Evolutionary conservation across 2,888 invertebrate genomes (phyloP).

Genomic region (Noctua fimbriata): DNA sequence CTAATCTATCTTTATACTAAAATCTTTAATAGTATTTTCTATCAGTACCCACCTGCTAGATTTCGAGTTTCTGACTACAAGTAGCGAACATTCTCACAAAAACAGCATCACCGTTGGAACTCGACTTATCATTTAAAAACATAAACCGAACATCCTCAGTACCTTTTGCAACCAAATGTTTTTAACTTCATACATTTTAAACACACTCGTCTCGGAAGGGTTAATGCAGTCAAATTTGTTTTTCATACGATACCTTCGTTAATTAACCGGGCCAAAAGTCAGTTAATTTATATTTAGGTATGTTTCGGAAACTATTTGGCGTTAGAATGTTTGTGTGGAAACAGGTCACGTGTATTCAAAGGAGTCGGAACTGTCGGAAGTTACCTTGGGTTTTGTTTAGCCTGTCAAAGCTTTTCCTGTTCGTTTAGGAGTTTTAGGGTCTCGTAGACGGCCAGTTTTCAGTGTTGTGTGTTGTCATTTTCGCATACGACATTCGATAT

Average conservation of each 20-base stretch:
- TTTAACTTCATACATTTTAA: slow-evolving; percentile 57
- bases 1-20: no score
- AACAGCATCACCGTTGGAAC: background rate
- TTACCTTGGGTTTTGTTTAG: slow-evolving; percentile 30
- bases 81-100: background rate
- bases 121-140: background rate
- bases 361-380: slow-evolving; percentile 37
- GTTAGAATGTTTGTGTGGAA: slow-evolving; percentile 21
- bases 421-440: background rate
- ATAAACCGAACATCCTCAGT: slow-evolving; percentile 1
- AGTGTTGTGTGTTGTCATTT: no score
- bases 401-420: slow-evolving; percentile 18
- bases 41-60: background rate
- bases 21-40: background rate
- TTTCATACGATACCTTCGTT: slow-evolving; percentile 60
- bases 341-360: slow-evolving; percentile 20
- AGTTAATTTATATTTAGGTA: slow-evolving; percentile 56
- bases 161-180: slow-evolving; percentile 36
- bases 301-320: slow-evolving; percentile 54
- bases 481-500: background rate
- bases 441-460: background rate
- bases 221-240: slow-evolving; percentile 57
- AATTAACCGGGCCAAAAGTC: slow-evolving; percentile 65
- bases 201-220: slow-evolving; percentile 42
- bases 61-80: background rate